These are phyloP conservation scores for Mythimna ferrago DNA, from an alignment of 2,888 invertebrate genomes.

Conservation along the genomic window DNA sequence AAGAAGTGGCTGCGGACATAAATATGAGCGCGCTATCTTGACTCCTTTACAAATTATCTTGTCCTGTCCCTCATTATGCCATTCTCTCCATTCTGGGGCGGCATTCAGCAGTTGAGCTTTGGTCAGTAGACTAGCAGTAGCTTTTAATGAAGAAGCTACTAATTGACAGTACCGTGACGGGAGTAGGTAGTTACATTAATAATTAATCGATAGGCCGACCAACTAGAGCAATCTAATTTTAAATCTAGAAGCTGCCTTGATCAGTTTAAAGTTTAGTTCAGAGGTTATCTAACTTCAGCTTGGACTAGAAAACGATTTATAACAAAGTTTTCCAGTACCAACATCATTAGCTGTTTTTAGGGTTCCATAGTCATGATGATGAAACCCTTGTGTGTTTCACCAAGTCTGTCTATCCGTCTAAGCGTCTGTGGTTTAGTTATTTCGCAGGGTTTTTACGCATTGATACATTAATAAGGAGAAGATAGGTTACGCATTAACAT, in stretches of 20 bases:
- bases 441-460: too few relatives aligned
- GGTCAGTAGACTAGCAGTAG: background rate
- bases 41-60: too few relatives aligned
- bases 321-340: background rate
- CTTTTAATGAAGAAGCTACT: slow-evolving; percentile 17
- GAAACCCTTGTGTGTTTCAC: too few relatives aligned
- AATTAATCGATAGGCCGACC: slow-evolving; percentile 15
- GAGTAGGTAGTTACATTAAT: slow-evolving; percentile 22
- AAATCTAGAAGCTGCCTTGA: slow-evolving; percentile 14
- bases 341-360: background rate
- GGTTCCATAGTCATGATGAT: too few relatives aligned
- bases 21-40: too few relatives aligned
- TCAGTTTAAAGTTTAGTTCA: slow-evolving; percentile 42
- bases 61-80: too few relatives aligned
- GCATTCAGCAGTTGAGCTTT: background rate
- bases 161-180: slow-evolving; percentile 36
- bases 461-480: too few relatives aligned
- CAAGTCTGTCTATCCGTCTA: too few relatives aligned
- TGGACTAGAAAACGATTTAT: slow-evolving; percentile 20
- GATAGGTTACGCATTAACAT: too few relatives aligned
- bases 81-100: too few relatives aligned
- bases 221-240: slow-evolving; percentile 51
- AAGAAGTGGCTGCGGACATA: too few relatives aligned
- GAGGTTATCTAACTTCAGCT: slow-evolving; percentile 10
- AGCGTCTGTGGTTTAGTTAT: too few relatives aligned